These are phyloP conservation scores for Leucopternis melanops DNA, from an alignment of 2,113 vertebrate genomes.

Conservation along the genomic window DNA sequence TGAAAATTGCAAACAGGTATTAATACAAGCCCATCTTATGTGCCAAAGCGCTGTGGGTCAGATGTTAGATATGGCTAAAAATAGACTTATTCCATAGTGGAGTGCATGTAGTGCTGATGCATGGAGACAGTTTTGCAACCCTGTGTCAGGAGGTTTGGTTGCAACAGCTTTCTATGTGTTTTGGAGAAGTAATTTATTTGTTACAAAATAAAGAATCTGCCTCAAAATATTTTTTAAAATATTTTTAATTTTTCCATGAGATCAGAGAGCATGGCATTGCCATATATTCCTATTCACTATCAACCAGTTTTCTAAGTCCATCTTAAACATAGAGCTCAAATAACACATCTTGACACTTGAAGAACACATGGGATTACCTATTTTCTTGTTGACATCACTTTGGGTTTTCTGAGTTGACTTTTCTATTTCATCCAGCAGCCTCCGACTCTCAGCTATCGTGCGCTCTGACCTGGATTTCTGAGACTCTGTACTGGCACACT, in stretches of 20 bases:
- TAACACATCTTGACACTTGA: not conserved
- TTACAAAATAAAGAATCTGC: not conserved
- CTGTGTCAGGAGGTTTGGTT: not conserved
- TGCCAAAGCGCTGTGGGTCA: not conserved
- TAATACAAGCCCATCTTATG: not conserved
- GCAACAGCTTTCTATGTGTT: not conserved
- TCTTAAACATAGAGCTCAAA: not conserved
- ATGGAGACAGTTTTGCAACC: not conserved
- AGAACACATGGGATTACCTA: constrained; percentile 72
- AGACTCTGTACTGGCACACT: constrained; percentile 66
- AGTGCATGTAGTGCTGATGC: not conserved
- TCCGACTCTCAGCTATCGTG: constrained; percentile 73
- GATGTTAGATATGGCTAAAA: not conserved
- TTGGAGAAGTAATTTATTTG: not conserved
- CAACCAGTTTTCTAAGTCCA: not conserved
- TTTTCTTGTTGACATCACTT: constrained; percentile 77
- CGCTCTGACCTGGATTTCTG: constrained; percentile 76
- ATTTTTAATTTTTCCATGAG: not conserved
- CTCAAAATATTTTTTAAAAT: not conserved
- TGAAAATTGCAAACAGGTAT: not conserved
- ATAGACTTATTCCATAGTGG: not conserved
- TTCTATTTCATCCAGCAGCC: constrained; percentile 80
- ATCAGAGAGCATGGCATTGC: not conserved
- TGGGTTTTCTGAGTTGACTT: constrained; percentile 78
- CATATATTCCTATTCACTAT: not conserved